phyloP scores from a whole-genome alignment of 2,888 invertebrate species.

The Volucella inflata region DNA sequence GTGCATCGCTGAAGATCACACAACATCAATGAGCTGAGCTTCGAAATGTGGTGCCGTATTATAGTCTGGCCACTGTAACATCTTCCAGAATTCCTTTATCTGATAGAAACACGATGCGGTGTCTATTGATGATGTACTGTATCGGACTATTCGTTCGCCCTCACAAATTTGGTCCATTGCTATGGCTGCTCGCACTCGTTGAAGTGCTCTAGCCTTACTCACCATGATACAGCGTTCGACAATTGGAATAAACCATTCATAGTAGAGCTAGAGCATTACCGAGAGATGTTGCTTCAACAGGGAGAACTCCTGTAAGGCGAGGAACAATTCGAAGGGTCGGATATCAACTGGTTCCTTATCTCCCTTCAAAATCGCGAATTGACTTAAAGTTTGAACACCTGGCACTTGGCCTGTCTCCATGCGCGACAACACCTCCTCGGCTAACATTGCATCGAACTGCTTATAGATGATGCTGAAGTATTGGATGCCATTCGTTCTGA shows the following conservation, averaged over 20 bases:
- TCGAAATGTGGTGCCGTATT: conserved; percentile 85
- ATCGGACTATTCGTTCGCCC: conserved; percentile 93
- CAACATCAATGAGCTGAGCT: conserved; percentile 87
- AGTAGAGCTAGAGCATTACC: conserved; percentile 86
- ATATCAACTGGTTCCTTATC: conserved; percentile 85
- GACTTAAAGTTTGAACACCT: conserved; percentile 81
- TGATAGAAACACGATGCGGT: conserved; percentile 90
- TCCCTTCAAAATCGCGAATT: conserved; percentile 82
- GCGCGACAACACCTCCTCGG: conserved; percentile 82
- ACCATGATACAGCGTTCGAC: conserved; percentile 95
- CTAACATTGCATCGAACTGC: conserved; percentile 90
- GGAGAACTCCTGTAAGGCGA: conserved; percentile 87
- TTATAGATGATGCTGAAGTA: conserved; percentile 95
- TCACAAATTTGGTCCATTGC: conserved; percentile 91
- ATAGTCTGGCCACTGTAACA: conserved; percentile 94
- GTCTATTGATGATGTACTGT: conserved; percentile 97
- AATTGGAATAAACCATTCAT: conserved; percentile 94
- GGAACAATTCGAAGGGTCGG: conserved; percentile 90
- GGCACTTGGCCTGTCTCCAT: conserved; percentile 83
- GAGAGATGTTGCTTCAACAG: conserved; percentile 84
- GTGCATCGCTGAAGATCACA: conserved; percentile 93
- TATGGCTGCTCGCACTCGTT: conserved; percentile 87
- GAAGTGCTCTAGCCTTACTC: conserved; percentile 92
- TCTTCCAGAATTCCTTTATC: conserved; percentile 95
- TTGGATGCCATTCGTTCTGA: conserved; percentile 92